Evolutionary conservation across 2,888 invertebrate species (phyloP), one percentile per base, ranked within the genome.

Genomic region (Heliconius aoede): DNA sequence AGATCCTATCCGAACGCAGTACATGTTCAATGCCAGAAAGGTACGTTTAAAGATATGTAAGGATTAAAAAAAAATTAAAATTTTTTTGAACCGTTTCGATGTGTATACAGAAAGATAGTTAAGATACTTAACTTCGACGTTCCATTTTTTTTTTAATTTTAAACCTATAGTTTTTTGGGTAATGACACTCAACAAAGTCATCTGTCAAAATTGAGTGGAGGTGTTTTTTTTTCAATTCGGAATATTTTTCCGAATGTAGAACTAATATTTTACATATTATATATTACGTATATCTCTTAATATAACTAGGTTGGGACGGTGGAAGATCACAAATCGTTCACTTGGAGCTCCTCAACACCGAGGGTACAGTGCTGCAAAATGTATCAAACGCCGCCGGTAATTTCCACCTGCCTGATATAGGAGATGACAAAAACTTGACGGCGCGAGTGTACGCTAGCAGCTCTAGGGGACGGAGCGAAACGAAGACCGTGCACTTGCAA

Each of bases 231-330:
- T 46, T 46, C 7, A 46, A 46, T 18, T 46, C 46, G 18, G 21
- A 7, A 21, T 18, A 46, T 46, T 40, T 40, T 13, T 13, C 8
- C 46, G 46, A 21, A 46, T 46, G 7, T 1, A 46, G 7, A 46
- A 21, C 7, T 21, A 21, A 46, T 36, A 36, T 11, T 36, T 36
- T 36, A 36, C n/a, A n/a, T n/a, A n/a, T n/a, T n/a, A 21, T 46
- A 46, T 46, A 18, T 46, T 2, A 21, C 18, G n/a, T n/a, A 46
- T 46, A 7, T 15, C 18, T 46, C 5, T 21, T 32, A 30, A n/a
- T n/a, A n/a, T 30, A 24, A 65, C 21, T 36, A 93, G 93, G 87
- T 15, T 92, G 91, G 92, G 89, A 91, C 71, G 91, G 91, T 1
- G 92, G 92, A 0, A 87, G 92, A 0, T 84, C 87, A 0, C 92